phyloP scores from a whole-genome alignment of 2,113 vertebrate genomes.

The Sceloporus tristichus region DNA sequence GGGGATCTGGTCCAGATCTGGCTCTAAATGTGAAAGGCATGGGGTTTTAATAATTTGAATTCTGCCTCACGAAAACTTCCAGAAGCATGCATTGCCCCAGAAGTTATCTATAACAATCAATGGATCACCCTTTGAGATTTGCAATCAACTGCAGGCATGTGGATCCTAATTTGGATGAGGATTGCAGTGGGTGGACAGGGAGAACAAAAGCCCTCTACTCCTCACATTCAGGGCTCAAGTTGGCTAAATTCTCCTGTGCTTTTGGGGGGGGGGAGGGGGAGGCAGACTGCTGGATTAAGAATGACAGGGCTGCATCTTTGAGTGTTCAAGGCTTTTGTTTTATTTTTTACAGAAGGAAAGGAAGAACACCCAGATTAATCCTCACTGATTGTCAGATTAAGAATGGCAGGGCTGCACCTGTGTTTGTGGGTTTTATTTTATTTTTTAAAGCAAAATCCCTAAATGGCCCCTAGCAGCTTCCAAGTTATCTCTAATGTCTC shows the following conservation, averaged over 20 bases:
- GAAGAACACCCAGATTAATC: too few relatives aligned
- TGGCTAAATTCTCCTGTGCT: background rate
- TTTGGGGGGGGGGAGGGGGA: too few relatives aligned
- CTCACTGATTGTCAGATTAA: background rate
- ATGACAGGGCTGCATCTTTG: too few relatives aligned
- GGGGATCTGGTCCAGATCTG: too few relatives aligned
- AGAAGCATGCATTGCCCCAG: too few relatives aligned
- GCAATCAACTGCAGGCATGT: background rate
- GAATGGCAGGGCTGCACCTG: background rate
- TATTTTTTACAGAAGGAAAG: too few relatives aligned
- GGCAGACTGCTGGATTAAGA: too few relatives aligned
- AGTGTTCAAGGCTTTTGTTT: too few relatives aligned
- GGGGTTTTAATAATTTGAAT: background rate
- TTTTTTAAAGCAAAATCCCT: background rate
- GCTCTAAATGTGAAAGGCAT: background rate
- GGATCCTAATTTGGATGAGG: background rate
- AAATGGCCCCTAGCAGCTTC: background rate
- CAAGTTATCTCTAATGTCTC: background rate
- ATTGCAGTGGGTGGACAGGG: background rate
- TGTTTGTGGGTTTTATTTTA: background rate
- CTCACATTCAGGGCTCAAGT: background rate
- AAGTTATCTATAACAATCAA: background rate
- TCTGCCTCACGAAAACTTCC: background rate
- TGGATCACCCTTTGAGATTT: background rate
- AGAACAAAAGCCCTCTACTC: background rate